phyloP scores from a whole-genome alignment of 1,140 invertebrate species.

The Hesperophylax magnus region DNA sequence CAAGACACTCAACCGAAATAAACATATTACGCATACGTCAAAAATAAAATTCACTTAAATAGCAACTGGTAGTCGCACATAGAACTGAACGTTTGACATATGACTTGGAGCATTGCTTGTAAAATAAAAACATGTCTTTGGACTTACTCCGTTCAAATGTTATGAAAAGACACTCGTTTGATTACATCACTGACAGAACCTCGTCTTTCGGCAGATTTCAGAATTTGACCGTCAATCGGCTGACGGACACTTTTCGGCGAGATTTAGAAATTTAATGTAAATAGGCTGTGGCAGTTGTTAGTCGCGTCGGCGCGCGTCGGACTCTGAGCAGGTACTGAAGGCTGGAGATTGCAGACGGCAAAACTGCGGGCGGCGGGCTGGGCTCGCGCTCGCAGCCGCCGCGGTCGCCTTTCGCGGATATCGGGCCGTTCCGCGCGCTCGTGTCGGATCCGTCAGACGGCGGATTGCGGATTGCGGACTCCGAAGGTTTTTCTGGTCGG shows the following conservation, averaged over 20 bases:
- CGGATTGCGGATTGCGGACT: too few relatives aligned
- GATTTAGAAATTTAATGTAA: neutral
- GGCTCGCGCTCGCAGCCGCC: neutral
- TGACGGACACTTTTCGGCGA: conserved; percentile 7
- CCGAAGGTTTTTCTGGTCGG: too few relatives aligned
- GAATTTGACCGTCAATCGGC: conserved; percentile 15
- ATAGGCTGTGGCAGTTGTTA: neutral
- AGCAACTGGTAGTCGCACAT: neutral
- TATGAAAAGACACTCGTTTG: conserved; percentile 41
- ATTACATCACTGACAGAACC: conserved; percentile 41
- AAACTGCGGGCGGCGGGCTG: neutral
- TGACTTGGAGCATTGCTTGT: conserved; percentile 32
- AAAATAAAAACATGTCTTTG: conserved; percentile 41
- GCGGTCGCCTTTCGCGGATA: neutral
- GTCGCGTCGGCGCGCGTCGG: conserved; percentile 8
- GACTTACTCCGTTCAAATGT: conserved; percentile 40
- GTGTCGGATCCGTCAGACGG: conserved; percentile 2
- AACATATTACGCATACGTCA: neutral
- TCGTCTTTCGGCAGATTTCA: conserved; percentile 26
- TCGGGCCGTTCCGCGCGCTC: neutral
- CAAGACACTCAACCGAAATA: neutral
- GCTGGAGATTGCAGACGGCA: neutral
- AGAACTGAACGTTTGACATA: conserved; percentile 25
- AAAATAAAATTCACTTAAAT: conserved; percentile 5
- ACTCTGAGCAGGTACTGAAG: conserved; percentile 8